A percentile compares a stretch with the other conserved stretches of the same genome.
Conservation (phyloP, 2,797 vertebrate species). For the Rhincodon typus region DNA sequence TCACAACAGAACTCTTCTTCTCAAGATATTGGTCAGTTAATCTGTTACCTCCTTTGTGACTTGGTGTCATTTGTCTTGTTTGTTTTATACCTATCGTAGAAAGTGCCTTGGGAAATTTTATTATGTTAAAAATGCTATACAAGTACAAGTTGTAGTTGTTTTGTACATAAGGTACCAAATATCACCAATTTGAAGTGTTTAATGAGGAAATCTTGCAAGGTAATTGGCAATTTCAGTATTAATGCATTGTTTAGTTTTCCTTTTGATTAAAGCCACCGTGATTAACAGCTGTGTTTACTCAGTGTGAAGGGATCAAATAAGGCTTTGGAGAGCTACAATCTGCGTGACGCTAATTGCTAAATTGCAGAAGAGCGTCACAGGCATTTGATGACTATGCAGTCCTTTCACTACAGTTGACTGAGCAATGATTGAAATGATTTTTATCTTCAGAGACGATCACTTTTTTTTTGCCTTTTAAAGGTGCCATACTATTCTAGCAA, state of each 20-base stretch:
- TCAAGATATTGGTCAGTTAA: neutral
- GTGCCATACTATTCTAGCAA: neutral
- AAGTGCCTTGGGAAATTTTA: neutral
- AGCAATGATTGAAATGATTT: slow-evolving; percentile 13
- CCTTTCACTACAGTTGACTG: slow-evolving; percentile 18
- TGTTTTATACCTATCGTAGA: neutral
- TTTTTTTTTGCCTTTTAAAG: neutral
- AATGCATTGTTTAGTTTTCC: slow-evolving; percentile 50
- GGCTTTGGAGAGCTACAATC: slow-evolving; percentile 40
- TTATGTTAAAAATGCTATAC: neutral
- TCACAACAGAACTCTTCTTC: neutral
- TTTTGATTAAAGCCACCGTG: slow-evolving; percentile 55
- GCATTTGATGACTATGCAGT: slow-evolving; percentile 10
- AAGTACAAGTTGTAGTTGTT: neutral
- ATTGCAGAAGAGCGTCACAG: slow-evolving; percentile 37
- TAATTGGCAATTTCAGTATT: slow-evolving; percentile 54
- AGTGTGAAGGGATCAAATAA: slow-evolving; percentile 38
- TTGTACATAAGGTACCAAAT: neutral
- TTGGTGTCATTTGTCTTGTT: neutral
- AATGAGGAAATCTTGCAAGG: slow-evolving; percentile 47
- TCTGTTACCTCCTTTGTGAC: neutral
- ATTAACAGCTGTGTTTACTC: slow-evolving; percentile 50
- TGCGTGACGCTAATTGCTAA: slow-evolving; percentile 40
- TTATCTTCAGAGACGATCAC: neutral
- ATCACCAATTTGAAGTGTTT: slow-evolving; percentile 44